Evolutionary conservation across 2,888 invertebrate species (phyloP).

Genomic region (Linnaemya vulpina): DNA sequence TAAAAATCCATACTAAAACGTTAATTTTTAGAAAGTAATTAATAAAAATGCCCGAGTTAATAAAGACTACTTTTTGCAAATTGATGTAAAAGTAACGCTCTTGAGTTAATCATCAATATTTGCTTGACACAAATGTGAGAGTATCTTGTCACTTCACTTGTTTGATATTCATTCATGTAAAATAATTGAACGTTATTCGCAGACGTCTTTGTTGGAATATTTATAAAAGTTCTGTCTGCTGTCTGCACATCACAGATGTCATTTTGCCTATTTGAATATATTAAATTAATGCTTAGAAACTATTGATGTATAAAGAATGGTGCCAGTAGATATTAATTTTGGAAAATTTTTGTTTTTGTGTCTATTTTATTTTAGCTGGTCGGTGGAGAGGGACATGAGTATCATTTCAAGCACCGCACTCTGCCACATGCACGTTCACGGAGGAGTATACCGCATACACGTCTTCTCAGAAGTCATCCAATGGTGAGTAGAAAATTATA

Average conservation of each 20-base stretch:
- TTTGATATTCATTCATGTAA: neutral
- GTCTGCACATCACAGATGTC: slow-evolving; percentile 3
- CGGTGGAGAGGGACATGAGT: slow-evolving; percentile 92
- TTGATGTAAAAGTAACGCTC: neutral
- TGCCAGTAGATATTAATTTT: slow-evolving; percentile 10
- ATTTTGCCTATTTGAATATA: slow-evolving; percentile 1
- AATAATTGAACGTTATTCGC: slow-evolving; percentile 2
- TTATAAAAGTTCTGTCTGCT: slow-evolving; percentile 26
- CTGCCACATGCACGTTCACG: slow-evolving; percentile 94
- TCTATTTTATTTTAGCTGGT: slow-evolving; percentile 87
- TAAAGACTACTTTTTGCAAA: neutral
- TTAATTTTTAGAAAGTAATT: no score
- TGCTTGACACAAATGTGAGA: neutral
- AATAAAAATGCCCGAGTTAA: neutral
- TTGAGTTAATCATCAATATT: neutral
- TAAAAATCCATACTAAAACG: no score
- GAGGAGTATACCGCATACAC: slow-evolving; percentile 93
- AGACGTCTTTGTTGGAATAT: neutral
- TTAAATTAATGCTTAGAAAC: slow-evolving; percentile 21
- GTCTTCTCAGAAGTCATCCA: slow-evolving; percentile 94
- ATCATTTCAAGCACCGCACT: slow-evolving; percentile 96
- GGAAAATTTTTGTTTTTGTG: slow-evolving; percentile 39
- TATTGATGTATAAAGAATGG: slow-evolving; percentile 38
- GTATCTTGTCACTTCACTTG: slow-evolving; percentile 3
- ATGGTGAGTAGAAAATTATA: slow-evolving; percentile 87